phyloP scores from a whole-genome alignment of 2,888 invertebrate genomes.

The Heteropelma amictum region DNA sequence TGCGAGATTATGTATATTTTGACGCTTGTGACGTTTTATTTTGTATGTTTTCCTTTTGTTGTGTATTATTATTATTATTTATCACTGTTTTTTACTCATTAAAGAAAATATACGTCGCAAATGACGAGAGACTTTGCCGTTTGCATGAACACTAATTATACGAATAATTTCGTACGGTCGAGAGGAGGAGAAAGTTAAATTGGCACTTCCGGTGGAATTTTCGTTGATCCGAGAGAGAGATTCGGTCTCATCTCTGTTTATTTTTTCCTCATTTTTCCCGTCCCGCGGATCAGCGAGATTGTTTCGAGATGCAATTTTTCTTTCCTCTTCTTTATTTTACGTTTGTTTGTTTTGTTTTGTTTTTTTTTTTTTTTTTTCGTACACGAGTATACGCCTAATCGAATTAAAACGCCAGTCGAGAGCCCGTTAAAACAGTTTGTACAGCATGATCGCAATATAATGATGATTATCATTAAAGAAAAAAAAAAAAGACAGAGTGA shows the following conservation, averaged over 20 bases:
- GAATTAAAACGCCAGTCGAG: constrained; percentile 20
- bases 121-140: constrained; percentile 56
- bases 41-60: constrained; percentile 29
- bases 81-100: constrained; percentile 9
- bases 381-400: constrained; percentile 6
- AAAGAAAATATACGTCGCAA: constrained; percentile 15
- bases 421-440: constrained; percentile 37
- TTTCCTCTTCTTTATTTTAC: constrained; percentile 3
- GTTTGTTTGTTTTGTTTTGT: too few species aligned
- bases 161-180: constrained; percentile 43
- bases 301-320: constrained; percentile 5
- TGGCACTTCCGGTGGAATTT: not conserved
- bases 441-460: constrained; percentile 57
- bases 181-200: constrained; percentile 17
- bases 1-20: constrained; percentile 28
- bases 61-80: constrained; percentile 13
- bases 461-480: constrained; percentile 1
- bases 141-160: constrained; percentile 57
- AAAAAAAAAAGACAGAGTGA: constrained; percentile 28
- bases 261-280: not conserved
- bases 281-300: not conserved
- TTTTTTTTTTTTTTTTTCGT: constrained; percentile 3
- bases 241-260: not conserved
- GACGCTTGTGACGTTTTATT: constrained; percentile 43
- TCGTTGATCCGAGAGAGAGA: not conserved